These are phyloP conservation scores for Halictus rubicundus DNA, from an alignment of 1,140 invertebrate genomes.

Conservation along the genomic window DNA sequence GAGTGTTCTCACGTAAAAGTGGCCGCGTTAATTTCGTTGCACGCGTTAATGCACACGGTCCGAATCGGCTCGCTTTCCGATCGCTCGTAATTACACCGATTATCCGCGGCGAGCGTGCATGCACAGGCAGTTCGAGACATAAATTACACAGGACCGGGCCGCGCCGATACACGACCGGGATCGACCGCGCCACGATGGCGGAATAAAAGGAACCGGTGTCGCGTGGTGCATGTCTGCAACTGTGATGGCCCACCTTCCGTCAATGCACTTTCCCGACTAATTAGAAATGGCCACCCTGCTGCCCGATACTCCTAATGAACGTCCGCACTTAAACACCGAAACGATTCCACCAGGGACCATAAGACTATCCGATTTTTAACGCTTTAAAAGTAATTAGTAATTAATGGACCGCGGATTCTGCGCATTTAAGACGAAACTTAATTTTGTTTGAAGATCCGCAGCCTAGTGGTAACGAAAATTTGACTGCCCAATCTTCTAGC, in stretches of 20 bases:
- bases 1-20: slow-evolving; percentile 25
- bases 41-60: slow-evolving; percentile 20
- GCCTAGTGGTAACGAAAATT: too few relatives aligned
- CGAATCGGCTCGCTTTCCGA: slow-evolving; percentile 18
- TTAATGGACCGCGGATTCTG: too few relatives aligned
- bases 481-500: too few relatives aligned
- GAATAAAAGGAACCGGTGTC: slow-evolving; percentile 15
- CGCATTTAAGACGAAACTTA: too few relatives aligned
- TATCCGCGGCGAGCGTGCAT: slow-evolving; percentile 30
- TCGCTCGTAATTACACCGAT: slow-evolving; percentile 40
- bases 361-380: too few relatives aligned
- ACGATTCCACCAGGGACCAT: too few relatives aligned
- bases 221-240: background rate
- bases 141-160: slow-evolving; percentile 29
- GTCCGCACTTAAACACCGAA: too few relatives aligned
- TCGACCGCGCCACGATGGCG: background rate
- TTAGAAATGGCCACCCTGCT: background rate
- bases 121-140: slow-evolving; percentile 6
- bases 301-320: too few relatives aligned
- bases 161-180: slow-evolving; percentile 7
- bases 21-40: slow-evolving; percentile 30
- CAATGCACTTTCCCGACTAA: slow-evolving; percentile 32
- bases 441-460: too few relatives aligned
- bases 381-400: too few relatives aligned
- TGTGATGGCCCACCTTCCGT: background rate